These are phyloP conservation scores for Tarsius wallacei DNA, from an alignment of 2,797 vertebrate species.

Conservation along the genomic window DNA sequence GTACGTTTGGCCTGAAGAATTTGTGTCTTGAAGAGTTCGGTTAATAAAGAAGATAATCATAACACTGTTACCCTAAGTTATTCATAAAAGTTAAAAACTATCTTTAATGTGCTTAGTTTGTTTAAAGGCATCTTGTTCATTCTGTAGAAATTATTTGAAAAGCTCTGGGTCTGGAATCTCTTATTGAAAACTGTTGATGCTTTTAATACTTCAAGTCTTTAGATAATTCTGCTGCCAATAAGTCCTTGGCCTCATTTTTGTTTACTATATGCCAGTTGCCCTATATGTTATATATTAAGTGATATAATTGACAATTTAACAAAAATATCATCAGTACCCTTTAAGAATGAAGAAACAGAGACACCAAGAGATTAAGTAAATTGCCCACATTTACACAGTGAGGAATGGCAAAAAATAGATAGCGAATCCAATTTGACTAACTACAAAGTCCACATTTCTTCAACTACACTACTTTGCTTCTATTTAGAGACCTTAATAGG, in stretches of 20 bases:
- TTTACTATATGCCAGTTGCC: background rate
- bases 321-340: background rate
- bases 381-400: background rate
- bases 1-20: background rate
- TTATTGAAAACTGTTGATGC: background rate
- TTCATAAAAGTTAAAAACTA: background rate
- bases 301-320: background rate
- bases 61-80: background rate
- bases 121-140: background rate
- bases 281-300: background rate
- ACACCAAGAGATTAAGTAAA: background rate
- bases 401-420: slow-evolving; percentile 18
- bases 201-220: background rate
- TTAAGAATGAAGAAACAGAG: slow-evolving; percentile 17
- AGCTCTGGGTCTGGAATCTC: background rate
- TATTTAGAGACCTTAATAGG: slow-evolving; percentile 22
- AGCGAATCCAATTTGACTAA: slow-evolving; percentile 26
- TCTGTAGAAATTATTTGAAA: background rate
- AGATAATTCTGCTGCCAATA: background rate
- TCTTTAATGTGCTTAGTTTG: background rate
- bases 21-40: background rate
- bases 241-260: background rate
- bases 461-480: background rate
- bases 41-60: background rate
- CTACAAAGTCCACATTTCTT: background rate